Conservation (phyloP, 2,888 invertebrate species). For the Thelaira solivaga region DNA sequence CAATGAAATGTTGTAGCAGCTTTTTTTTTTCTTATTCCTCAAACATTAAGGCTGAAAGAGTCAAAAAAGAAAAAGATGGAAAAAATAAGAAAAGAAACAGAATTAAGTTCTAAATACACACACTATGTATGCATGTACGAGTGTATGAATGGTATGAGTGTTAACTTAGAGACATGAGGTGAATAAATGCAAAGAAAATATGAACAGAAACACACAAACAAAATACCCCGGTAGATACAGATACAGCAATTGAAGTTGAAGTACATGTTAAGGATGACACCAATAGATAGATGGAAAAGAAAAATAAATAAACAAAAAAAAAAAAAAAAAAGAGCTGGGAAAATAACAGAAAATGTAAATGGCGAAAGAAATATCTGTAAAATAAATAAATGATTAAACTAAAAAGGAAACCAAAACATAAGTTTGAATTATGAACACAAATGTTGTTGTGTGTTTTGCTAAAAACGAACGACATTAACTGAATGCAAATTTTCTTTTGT, state of each 20-base stretch:
- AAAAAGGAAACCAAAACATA: too few relatives aligned
- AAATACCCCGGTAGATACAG: background rate
- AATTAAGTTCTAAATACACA: too few relatives aligned
- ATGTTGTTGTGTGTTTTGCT: too few relatives aligned
- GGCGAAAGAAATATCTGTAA: too few relatives aligned
- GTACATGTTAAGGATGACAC: constrained; percentile 44
- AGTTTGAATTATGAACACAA: too few relatives aligned
- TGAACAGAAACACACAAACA: background rate
- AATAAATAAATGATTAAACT: too few relatives aligned
- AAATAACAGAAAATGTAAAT: background rate
- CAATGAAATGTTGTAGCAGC: background rate
- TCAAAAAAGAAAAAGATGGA: background rate
- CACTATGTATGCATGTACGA: background rate
- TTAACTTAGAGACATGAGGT: background rate
- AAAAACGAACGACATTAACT: too few relatives aligned
- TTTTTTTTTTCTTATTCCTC: constrained; percentile 8
- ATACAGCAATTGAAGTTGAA: constrained; percentile 29
- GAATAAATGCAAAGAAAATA: background rate
- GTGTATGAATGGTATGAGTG: background rate
- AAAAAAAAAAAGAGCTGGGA: background rate
- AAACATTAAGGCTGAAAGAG: constrained; percentile 20
- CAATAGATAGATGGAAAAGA: constrained; percentile 8
- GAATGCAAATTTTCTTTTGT: too few relatives aligned
- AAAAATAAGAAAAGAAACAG: background rate
- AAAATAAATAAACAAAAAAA: constrained; percentile 4